Evolutionary conservation across 2,113 vertebrate genomes (phyloP), one percentile per base, ranked within the genome.

Genomic region (Clarias macrocephalus): DNA sequence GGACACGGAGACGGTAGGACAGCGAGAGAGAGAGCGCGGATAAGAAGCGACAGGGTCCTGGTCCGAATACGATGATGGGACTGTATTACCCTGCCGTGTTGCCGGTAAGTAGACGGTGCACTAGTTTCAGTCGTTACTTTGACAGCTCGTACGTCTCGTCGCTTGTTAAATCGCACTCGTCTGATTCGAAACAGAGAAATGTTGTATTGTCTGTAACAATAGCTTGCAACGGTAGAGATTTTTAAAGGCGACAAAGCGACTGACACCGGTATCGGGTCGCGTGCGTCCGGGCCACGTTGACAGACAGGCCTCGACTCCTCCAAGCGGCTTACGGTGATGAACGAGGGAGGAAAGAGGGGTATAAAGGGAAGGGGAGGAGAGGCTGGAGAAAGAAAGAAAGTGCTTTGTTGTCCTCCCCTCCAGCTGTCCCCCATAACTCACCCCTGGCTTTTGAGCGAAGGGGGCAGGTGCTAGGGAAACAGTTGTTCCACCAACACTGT

Each of bases 1-100:
- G 90, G 84, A 88, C 85, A 80, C 88, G 28, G 48, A 48, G 56
- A 25, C 28, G 12, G 65, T 28, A 60, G 68, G 62, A 76, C 30
- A 52, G 65, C 57, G 88, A 88, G 91, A 73, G 63, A 57, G 23
- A 89, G 91, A 73, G 63, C 48, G 23, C 8, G 25, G 91, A 89
- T 86, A 79, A 87, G 88, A 85, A 86, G 75, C 52, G 91, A 88
- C 86, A 86, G 87, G 37, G 88, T 92, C 89, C 93, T 91, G 93
- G 90, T 91, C 93, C 90, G 86, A 94, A 90, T 93, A 95, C 92
- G 88, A 95, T 95, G 95, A 95, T 95, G 94, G 95, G 95, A 93
- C 93, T 95, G 92, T 95, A 94, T 93, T 95, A 94, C 91, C 93
- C 94, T 92, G 93, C 93, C 90, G 91, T 95, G 93, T 89, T 93